Evolutionary conservation across 2,888 invertebrate genomes (phyloP), one percentile per base, ranked within the genome.

Genomic region (Polylopha cassiicola): DNA sequence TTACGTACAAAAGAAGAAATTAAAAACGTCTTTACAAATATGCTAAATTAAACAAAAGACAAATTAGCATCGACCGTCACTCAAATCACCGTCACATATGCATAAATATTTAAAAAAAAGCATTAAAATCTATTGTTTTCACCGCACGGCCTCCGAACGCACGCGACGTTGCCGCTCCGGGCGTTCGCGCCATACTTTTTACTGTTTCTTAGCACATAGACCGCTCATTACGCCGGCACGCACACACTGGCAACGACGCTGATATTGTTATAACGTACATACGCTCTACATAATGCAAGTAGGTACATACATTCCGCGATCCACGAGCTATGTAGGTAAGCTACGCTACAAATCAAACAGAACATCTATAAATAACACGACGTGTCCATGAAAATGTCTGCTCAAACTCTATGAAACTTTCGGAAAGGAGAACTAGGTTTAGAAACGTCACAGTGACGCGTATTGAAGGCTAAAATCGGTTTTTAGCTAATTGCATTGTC

Each of bases 201-300:
- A 86, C 86, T 87, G 87, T 87, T 87, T 84, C 86, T 86, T 79
- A 74, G 76, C 77, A 81, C 80, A 84, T 84, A 86, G 82, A 79
- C 66, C 79, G 77, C 81, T 82, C 84, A 81, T 84, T 80, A 81
- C 82, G 73, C 63, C 53, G 48, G 44, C 55, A 62, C 63, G 53
- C 64, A 63, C 61, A 61, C 59, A 58, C 31, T 39, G 48, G 44
- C 49, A 37, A 27, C 53, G 39, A 36, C 48, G 37, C 60, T 63
- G 68, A 73, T 76, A 75, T 80, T 79, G 80, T 80, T 77, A 73
- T 78, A 73, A 75, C 73, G 61, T 59, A 58, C 58, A 57, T 54
- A 58, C 66, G 63, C 53, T 62, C 63, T 72, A 76, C 73, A 75
- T 75, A 79, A 69, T 77, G 77, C 75, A 77, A 75, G 76, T n/a